Evolutionary conservation across 2,888 invertebrate species (phyloP).

Genomic region (Crematogaster levior): DNA sequence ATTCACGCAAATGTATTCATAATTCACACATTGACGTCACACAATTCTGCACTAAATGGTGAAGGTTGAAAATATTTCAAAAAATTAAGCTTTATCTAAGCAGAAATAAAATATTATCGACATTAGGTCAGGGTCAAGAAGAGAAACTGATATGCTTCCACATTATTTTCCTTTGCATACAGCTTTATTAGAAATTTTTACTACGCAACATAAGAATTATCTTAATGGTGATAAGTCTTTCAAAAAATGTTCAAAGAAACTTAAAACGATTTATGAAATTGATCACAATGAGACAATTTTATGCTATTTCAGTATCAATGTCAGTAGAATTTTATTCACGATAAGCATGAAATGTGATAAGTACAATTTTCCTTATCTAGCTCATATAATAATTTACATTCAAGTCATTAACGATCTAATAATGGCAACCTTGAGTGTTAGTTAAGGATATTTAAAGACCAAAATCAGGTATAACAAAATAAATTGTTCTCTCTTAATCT

Average conservation of each 20-base stretch:
- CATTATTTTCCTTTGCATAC: neutral
- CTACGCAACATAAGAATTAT: neutral
- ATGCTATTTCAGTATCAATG: neutral
- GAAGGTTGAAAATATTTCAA: neutral
- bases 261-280: conserved; percentile 12
- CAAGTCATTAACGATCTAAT: conserved; percentile 16
- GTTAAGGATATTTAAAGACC: conserved; percentile 8
- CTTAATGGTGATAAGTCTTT: neutral
- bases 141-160: neutral
- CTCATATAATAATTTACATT: conserved; percentile 1
- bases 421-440: conserved; percentile 19
- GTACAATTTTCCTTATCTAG: neutral
- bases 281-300: neutral
- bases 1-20: neutral
- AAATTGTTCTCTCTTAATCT: neutral
- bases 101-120: neutral
- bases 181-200: neutral
- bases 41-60: neutral
- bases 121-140: neutral
- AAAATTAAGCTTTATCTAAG: neutral
- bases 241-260: neutral
- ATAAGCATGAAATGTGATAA: conserved; percentile 6
- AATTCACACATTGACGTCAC: neutral
- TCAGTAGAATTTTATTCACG: neutral
- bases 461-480: neutral